These are phyloP conservation scores for Hydropsyche betteni DNA, from an alignment of 2,888 invertebrate genomes.

Conservation along the genomic window DNA sequence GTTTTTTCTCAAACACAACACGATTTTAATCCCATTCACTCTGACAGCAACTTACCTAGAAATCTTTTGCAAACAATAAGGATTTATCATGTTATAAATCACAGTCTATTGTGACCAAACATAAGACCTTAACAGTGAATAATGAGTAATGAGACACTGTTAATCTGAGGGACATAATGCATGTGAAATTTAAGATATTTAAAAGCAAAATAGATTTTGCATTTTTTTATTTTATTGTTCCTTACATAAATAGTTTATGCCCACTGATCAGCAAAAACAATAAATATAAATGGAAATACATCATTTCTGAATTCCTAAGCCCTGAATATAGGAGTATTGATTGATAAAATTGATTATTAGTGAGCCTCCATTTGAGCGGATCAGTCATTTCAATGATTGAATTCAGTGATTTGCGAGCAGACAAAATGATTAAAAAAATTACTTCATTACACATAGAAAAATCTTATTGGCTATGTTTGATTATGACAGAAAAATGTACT, in stretches of 20 bases:
- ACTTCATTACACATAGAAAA: slow-evolving; percentile 49
- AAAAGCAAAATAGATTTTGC: slow-evolving; percentile 51
- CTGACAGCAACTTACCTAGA: too few species aligned
- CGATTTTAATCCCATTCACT: too few species aligned
- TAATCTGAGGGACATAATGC: slow-evolving; percentile 6
- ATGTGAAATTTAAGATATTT: slow-evolving; percentile 46
- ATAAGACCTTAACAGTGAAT: too few species aligned
- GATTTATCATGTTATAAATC: not conserved
- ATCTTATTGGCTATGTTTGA: slow-evolving; percentile 48
- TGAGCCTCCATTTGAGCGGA: slow-evolving; percentile 45
- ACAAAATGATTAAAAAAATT: slow-evolving; percentile 23
- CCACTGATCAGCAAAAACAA: slow-evolving; percentile 52
- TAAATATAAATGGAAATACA: slow-evolving; percentile 47
- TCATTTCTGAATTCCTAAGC: slow-evolving; percentile 36
- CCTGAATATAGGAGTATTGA: slow-evolving; percentile 31
- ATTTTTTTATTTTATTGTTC: slow-evolving; percentile 50
- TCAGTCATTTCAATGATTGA: slow-evolving; percentile 25
- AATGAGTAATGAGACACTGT: too few species aligned
- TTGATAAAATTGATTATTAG: slow-evolving; percentile 28
- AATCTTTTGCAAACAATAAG: slow-evolving; percentile 21
- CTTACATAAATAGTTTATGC: slow-evolving; percentile 52
- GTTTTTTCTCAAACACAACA: too few species aligned
- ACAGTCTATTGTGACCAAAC: not conserved
- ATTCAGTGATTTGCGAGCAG: slow-evolving; percentile 33
- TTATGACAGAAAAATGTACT: slow-evolving; percentile 34